These are phyloP conservation scores for Meliscaeva auricollis DNA, from an alignment of 2,888 invertebrate genomes.

Conservation along the genomic window DNA sequence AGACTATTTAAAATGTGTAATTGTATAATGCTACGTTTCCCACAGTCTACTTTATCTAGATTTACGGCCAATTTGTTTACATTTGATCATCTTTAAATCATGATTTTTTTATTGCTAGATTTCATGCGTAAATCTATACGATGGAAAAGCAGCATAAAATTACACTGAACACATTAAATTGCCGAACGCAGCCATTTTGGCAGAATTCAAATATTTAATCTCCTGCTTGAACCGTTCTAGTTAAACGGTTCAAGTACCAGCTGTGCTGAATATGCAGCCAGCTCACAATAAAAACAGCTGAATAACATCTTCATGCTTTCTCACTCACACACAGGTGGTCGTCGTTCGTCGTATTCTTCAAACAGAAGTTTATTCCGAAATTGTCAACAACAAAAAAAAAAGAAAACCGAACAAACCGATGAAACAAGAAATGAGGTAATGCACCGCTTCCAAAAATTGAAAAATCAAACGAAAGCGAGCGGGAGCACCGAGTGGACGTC, in stretches of 20 bases:
- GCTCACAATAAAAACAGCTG: constrained; percentile 24
- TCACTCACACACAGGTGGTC: constrained; percentile 63
- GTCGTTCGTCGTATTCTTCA: constrained; percentile 40
- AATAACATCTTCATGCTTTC: constrained; percentile 7
- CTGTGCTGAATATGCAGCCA: constrained; percentile 61
- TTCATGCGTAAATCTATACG: too few species aligned
- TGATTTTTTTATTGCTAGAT: too few species aligned
- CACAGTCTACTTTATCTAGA: too few species aligned
- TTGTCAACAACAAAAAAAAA: constrained; percentile 36
- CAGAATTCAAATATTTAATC: constrained; percentile 8
- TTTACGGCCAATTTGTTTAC: too few species aligned
- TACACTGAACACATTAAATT: background rate
- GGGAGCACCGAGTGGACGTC: constrained; percentile 67
- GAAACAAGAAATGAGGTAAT: constrained; percentile 67
- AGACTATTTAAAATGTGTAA: too few species aligned
- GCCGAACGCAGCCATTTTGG: background rate
- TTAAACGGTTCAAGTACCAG: constrained; percentile 23
- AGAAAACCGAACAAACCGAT: constrained; percentile 19
- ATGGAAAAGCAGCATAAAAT: background rate
- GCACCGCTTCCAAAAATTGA: constrained; percentile 39
- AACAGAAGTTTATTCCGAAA: constrained; percentile 62
- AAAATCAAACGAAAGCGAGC: constrained; percentile 69
- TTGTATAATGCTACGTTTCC: too few species aligned
- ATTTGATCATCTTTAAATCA: too few species aligned
- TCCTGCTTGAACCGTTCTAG: constrained; percentile 10